Conservation (phyloP, 2,888 invertebrate genomes). For the Auanema freiburgensis region DNA sequence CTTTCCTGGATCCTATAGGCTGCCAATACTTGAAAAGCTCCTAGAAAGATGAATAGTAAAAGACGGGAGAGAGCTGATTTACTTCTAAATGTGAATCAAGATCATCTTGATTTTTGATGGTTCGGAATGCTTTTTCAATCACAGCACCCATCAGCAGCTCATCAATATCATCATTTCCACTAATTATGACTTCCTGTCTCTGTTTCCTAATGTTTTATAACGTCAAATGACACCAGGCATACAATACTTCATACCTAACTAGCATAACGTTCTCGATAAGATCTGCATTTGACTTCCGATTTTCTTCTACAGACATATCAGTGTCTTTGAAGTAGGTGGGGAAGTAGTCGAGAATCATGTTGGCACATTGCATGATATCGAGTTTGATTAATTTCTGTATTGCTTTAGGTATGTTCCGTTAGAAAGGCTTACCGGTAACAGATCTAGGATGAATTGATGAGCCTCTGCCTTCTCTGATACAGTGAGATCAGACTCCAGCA, state of each 20-base stretch:
- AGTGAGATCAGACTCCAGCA: slow-evolving; percentile 25
- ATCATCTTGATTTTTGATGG: slow-evolving; percentile 8
- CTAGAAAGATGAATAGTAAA: slow-evolving; percentile 6
- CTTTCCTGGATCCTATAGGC: slow-evolving; percentile 46
- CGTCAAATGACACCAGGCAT: no score
- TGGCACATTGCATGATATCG: slow-evolving; percentile 7
- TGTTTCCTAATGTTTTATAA: no score
- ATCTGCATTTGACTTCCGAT: no score
- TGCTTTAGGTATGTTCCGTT: no score
- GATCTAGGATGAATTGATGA: slow-evolving; percentile 8
- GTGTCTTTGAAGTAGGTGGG: slow-evolving; percentile 14
- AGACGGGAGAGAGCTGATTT: neutral
- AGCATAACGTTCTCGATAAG: neutral
- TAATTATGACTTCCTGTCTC: slow-evolving; percentile 33
- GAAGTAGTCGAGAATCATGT: slow-evolving; percentile 12
- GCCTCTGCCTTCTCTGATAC: slow-evolving; percentile 20
- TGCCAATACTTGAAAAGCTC: slow-evolving; percentile 50
- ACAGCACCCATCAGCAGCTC: slow-evolving; percentile 47
- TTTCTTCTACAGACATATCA: neutral
- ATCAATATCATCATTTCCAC: slow-evolving; percentile 53
- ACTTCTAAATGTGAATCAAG: neutral
- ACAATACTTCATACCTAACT: neutral
- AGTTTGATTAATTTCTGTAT: slow-evolving; percentile 10
- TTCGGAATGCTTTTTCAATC: slow-evolving; percentile 38
- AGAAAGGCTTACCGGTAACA: slow-evolving; percentile 11